These are phyloP conservation scores for Pyrgus malvae DNA, from an alignment of 2,888 invertebrate genomes.

Conservation along the genomic window DNA sequence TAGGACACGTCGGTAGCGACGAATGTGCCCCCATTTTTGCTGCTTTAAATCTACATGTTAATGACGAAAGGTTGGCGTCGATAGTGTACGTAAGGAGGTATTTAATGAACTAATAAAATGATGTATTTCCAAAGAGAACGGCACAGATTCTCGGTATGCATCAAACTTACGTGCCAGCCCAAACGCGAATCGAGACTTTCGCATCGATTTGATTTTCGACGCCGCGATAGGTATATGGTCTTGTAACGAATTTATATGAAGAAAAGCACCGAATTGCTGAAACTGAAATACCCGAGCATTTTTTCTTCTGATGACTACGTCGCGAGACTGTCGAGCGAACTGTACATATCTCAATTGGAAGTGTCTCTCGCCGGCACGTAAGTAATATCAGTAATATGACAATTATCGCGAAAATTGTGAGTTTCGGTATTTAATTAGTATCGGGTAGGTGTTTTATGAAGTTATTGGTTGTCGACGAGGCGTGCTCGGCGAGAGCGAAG, in stretches of 20 bases:
- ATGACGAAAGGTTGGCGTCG: slow-evolving; percentile 36
- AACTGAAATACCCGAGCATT: too few species aligned
- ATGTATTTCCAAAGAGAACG: slow-evolving; percentile 27
- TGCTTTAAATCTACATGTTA: slow-evolving; percentile 40
- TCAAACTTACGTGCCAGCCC: slow-evolving; percentile 1
- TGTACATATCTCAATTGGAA: too few species aligned
- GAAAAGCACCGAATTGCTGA: too few species aligned
- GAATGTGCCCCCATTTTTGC: slow-evolving; percentile 36
- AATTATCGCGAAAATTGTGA: slow-evolving; percentile 24
- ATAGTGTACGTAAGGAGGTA: slow-evolving; percentile 28
- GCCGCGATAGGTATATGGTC: neutral
- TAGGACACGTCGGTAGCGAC: slow-evolving; percentile 32
- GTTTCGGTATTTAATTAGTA: slow-evolving; percentile 32
- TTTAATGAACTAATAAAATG: slow-evolving; percentile 35
- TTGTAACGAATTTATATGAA: too few species aligned
- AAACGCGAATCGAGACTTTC: neutral
- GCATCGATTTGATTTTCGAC: slow-evolving; percentile 1
- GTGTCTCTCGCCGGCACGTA: too few species aligned
- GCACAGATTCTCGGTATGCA: slow-evolving; percentile 7
- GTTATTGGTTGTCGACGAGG: slow-evolving; percentile 44
- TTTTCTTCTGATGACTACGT: too few species aligned
- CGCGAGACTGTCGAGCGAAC: too few species aligned
- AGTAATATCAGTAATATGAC: neutral
- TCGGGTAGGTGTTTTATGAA: slow-evolving; percentile 41
- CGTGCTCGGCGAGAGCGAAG: slow-evolving; percentile 54